Percentiles rank a stretch among this genome's conserved stretches.
Evolutionary conservation across 1,140 invertebrate species (phyloP).

Genomic region (Neelides sp.): DNA sequence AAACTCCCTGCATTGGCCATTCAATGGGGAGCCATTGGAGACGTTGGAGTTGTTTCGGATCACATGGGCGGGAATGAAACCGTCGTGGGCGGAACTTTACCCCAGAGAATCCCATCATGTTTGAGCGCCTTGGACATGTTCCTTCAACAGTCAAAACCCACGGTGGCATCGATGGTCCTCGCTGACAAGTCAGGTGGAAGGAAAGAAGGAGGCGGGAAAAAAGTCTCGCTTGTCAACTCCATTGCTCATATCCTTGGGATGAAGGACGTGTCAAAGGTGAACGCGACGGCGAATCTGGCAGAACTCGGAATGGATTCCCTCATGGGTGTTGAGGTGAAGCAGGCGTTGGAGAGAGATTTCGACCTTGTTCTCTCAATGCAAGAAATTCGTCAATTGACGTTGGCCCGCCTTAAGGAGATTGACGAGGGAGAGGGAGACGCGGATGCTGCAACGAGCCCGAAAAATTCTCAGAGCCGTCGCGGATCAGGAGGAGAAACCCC

Average conservation of each 20-base stretch:
- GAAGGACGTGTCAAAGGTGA: conserved; percentile 66
- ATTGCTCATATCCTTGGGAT: conserved; percentile 77
- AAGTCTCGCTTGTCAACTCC: conserved; percentile 51
- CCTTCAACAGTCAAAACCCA: conserved; percentile 71
- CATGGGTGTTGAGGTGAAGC: conserved; percentile 80
- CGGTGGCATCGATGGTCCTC: conserved; percentile 69
- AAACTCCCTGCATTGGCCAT: conserved; percentile 72
- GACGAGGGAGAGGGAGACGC: conserved; percentile 38
- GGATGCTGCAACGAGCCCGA: conserved; percentile 24
- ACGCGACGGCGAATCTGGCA: conserved; percentile 57
- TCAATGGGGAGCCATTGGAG: conserved; percentile 93
- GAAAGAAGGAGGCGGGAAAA: conserved; percentile 39
- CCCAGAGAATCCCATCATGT: conserved; percentile 82
- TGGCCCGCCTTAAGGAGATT: conserved; percentile 57
- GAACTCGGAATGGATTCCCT: conserved; percentile 94
- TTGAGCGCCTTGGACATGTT: conserved; percentile 72
- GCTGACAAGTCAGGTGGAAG: conserved; percentile 35
- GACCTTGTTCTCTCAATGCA: conserved; percentile 62
- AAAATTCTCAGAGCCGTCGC: conserved; percentile 21
- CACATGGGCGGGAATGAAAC: conserved; percentile 65
- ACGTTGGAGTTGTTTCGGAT: conserved; percentile 82
- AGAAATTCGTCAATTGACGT: conserved; percentile 68
- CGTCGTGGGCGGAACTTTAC: conserved; percentile 79
- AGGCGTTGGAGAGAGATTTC: conserved; percentile 67
- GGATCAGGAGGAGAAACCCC: not conserved